Evolutionary conservation across 2,113 vertebrate species (phyloP).

Genomic region (Forbesichthys agassizii): DNA sequence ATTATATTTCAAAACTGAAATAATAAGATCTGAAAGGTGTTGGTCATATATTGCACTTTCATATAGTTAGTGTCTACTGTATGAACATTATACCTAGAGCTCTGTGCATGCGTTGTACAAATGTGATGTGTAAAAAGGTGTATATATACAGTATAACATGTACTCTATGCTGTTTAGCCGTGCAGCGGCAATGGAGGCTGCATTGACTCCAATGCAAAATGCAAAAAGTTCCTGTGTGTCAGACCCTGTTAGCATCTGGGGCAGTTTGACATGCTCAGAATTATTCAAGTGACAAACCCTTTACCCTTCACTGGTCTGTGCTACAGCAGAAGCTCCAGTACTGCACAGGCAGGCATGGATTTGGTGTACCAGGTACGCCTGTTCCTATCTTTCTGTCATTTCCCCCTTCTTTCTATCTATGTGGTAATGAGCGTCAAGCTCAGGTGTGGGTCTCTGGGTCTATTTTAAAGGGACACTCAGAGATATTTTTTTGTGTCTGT

Average conservation of each 20-base stretch:
- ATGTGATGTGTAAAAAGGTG: not conserved
- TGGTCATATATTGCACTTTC: too few relatives aligned
- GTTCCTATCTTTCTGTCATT: constrained; percentile 1
- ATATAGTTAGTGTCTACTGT: too few relatives aligned
- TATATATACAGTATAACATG: not conserved
- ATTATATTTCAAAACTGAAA: too few relatives aligned
- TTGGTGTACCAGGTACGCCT: constrained; percentile 56
- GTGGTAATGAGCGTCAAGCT: not conserved
- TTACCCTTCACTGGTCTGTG: constrained; percentile 62
- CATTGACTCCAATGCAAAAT: constrained; percentile 68
- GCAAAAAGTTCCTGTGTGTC: constrained; percentile 66
- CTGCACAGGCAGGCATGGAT: constrained; percentile 27
- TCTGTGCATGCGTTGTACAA: too few relatives aligned
- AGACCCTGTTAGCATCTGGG: constrained; percentile 65
- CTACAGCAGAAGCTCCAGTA: constrained; percentile 33
- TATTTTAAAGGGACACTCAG: too few relatives aligned
- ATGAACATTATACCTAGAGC: too few relatives aligned
- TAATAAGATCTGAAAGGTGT: too few relatives aligned
- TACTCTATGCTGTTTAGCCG: not conserved
- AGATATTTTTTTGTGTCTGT: too few relatives aligned
- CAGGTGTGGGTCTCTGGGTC: too few relatives aligned
- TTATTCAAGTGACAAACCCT: constrained; percentile 71
- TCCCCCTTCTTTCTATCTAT: constrained; percentile 8
- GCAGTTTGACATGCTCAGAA: constrained; percentile 60
- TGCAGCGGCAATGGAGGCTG: constrained; percentile 35